Conservation (phyloP, 1,140 invertebrate species). For the Phenacoccus solenopsis region DNA sequence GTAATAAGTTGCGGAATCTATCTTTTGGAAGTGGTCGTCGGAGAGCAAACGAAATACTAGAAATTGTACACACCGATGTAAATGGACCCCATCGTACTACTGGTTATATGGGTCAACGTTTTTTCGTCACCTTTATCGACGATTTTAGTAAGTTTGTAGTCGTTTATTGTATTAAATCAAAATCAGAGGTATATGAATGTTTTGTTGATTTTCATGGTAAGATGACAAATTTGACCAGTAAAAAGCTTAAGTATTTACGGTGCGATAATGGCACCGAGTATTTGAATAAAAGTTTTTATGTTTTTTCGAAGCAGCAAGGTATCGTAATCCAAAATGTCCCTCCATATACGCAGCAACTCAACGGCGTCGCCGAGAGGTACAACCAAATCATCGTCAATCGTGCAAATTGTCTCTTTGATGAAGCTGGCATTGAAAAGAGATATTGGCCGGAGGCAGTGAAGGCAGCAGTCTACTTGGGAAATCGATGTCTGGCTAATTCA, state of each 20-base stretch:
- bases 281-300: conserved; percentile 6
- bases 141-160: conserved; percentile 28
- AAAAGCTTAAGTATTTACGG: conserved; percentile 13
- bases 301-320: neutral
- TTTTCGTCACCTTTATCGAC: conserved; percentile 29
- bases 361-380: conserved; percentile 21
- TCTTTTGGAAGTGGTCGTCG: conserved; percentile 21
- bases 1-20: conserved; percentile 24
- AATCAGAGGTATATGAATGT: conserved; percentile 25
- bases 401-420: conserved; percentile 22
- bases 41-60: conserved; percentile 22
- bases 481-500: conserved; percentile 19
- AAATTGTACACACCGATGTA: conserved; percentile 28
- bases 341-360: neutral
- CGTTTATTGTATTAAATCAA: conserved; percentile 25
- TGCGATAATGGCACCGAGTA: conserved; percentile 24
- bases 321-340: neutral
- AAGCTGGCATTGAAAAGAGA: conserved; percentile 15
- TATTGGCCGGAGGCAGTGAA: conserved; percentile 23
- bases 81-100: conserved; percentile 20
- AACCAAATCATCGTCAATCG: conserved; percentile 22
- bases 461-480: conserved; percentile 22
- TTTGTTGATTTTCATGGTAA: conserved; percentile 25
- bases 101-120: conserved; percentile 25
- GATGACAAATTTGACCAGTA: conserved; percentile 8